Conservation (phyloP, 2,797 vertebrate species). For the Labroides dimidiatus region DNA sequence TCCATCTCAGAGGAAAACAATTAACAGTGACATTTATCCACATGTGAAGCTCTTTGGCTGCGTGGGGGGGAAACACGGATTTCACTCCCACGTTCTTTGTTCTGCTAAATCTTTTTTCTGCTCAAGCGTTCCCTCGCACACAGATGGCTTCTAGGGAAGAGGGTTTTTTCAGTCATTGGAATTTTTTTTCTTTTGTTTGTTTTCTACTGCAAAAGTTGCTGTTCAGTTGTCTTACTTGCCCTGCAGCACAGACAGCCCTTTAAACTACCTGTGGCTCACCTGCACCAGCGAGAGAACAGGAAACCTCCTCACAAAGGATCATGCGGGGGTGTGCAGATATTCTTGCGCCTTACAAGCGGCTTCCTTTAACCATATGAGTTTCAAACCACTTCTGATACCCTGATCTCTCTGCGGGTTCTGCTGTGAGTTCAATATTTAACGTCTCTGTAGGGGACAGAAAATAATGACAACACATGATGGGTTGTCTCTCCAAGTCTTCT, state of each 20-base stretch:
- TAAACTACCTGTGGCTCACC: slow-evolving; percentile 69
- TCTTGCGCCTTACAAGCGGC: slow-evolving; percentile 72
- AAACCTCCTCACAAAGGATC: slow-evolving; percentile 46
- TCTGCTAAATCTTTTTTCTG: slow-evolving; percentile 40
- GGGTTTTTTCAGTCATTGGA: slow-evolving; percentile 25
- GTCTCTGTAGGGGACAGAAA: slow-evolving; percentile 51
- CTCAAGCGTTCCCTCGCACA: slow-evolving; percentile 24
- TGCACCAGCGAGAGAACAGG: slow-evolving; percentile 67
- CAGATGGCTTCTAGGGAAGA: slow-evolving; percentile 18
- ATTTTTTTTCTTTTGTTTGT: slow-evolving; percentile 48
- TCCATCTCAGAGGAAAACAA: slow-evolving; percentile 56
- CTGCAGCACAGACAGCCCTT: slow-evolving; percentile 42
- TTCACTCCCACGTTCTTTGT: slow-evolving; percentile 56
- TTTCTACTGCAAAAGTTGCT: slow-evolving; percentile 35
- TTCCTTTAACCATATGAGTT: slow-evolving; percentile 66
- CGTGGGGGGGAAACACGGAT: slow-evolving; percentile 25
- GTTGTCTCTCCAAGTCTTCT: slow-evolving; percentile 56
- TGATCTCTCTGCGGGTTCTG: slow-evolving; percentile 61
- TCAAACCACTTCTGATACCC: slow-evolving; percentile 65
- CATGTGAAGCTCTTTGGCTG: slow-evolving; percentile 60
- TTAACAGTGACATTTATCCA: slow-evolving; percentile 73
- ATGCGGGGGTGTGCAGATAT: slow-evolving; percentile 47
- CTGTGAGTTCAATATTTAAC: slow-evolving; percentile 69
- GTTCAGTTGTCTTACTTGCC: slow-evolving; percentile 40
- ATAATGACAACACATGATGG: slow-evolving; percentile 65